Evolutionary conservation across 2,797 vertebrate genomes (phyloP), one percentile per base, ranked within the genome.

Genomic region (Hemibagrus guttatus): DNA sequence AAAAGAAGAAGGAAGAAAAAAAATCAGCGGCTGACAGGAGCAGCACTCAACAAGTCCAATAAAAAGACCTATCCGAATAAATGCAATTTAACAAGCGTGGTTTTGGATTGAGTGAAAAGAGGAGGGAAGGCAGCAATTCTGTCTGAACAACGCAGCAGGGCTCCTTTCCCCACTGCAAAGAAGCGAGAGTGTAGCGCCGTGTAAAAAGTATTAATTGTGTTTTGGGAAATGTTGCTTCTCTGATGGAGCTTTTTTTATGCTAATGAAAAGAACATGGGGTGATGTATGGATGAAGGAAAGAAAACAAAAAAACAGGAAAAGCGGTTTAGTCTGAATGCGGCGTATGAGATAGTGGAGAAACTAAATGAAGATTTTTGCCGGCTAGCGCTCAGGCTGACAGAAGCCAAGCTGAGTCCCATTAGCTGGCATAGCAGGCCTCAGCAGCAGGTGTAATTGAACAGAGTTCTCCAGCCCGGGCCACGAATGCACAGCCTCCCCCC

Each of bases 401-500:
- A 93, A 95, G 93, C 93, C 95, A 93, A 91, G 95, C 95, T 95
- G 95, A 87, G 95, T 95, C 95, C 95, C 95, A 96, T 96, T 96
- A 96, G 95, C 95, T 89, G 92, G 93, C 94, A 90, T 95, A 94
- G 95, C 95, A 93, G 94, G 95, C 92, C 92, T 93, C 93, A 94
- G 93, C 93, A 95, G 94, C 94, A 95, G 95, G 94, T 95, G 94
- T 95, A 95, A 96, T 95, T 95, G 95, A 95, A 95, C 94, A 93
- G 94, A 94, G 94, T 95, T 94, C 92, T 95, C 85, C 87, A 89
- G 88, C 69, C 87, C 28, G 54, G 88, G 88, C 88, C 81, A 84
- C 76, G 68, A 89, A 89, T 61, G 83, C 85, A 42, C 86, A 81
- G 26, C 87, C 87, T 90, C 90, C 91, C 93, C 88, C 90, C 89